Conservation (phyloP, 30 jellyfish, hydroid and myxozoan species). For the Cassiopea xamachana region DNA sequence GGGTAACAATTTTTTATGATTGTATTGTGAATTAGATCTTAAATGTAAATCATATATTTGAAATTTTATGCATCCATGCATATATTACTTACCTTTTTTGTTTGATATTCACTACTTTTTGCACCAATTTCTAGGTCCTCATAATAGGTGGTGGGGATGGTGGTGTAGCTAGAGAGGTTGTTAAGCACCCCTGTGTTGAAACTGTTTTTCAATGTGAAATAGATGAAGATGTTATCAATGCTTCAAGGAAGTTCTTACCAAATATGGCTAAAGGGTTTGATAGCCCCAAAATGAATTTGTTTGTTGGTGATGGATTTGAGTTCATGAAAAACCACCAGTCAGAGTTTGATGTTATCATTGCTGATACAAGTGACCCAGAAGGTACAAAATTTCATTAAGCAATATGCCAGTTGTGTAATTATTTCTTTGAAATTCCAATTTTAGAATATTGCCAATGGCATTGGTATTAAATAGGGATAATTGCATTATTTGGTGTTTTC, state of each 20-base stretch:
- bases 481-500: not conserved
- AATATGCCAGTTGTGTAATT: not conserved
- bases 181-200: conserved; percentile 92
- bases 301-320: conserved; percentile 91
- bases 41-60: not conserved
- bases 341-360: conserved; percentile 93
- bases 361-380: conserved; percentile 96
- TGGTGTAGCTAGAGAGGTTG: conserved; percentile 92
- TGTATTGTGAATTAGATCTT: not conserved
- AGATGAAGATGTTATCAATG: conserved; percentile 91
- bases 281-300: conserved; percentile 72
- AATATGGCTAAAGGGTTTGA: conserved; percentile 89
- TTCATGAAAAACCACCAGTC: conserved; percentile 73
- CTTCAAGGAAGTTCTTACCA: conserved; percentile 75
- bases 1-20: conserved; percentile 12
- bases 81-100: not conserved
- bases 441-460: not conserved
- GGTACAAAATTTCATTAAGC: conserved; percentile 47
- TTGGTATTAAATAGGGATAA: conserved; percentile 4
- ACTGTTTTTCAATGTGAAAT: conserved; percentile 95
- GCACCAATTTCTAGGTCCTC: conserved; percentile 54
- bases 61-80: too few species aligned
- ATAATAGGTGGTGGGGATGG: conserved; percentile 99
- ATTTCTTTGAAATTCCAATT: too few species aligned
- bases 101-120: not conserved